A percentile compares a stretch with the other conserved stretches of the same genome.
Evolutionary conservation across 2,888 invertebrate species (phyloP).

Genomic region (Polydrusus pterygomalis): DNA sequence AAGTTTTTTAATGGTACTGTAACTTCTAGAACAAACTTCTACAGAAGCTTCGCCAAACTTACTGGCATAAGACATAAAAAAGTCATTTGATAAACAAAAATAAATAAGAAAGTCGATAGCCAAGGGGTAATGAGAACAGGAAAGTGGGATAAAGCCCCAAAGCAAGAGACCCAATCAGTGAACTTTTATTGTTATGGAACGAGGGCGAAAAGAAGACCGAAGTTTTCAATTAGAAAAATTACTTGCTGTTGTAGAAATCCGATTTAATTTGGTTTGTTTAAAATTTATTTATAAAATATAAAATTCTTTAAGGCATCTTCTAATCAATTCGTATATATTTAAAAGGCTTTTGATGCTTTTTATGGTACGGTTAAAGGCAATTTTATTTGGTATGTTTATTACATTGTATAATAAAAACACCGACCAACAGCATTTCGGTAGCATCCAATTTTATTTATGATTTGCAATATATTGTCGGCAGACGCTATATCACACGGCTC

Average conservation of each 20-base stretch:
- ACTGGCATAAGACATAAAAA: conserved; percentile 4
- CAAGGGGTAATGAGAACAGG: conserved; percentile 20
- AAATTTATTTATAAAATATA: conserved; percentile 16
- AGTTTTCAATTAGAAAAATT: conserved; percentile 29
- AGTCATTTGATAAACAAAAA: conserved; percentile 34
- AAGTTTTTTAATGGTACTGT: not conserved
- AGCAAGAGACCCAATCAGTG: conserved; percentile 35
- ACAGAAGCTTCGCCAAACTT: not conserved
- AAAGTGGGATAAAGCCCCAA: conserved; percentile 34
- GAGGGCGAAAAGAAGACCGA: conserved; percentile 8
- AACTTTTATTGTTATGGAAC: conserved; percentile 37
- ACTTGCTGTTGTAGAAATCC: not conserved
- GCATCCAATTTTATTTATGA: too few species aligned
- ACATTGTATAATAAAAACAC: too few species aligned
- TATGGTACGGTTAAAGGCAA: not conserved
- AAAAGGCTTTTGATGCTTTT: not conserved
- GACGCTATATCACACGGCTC: too few species aligned
- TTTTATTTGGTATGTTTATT: not conserved
- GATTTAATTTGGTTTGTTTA: not conserved
- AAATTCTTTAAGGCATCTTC: conserved; percentile 11
- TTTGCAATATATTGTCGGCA: too few species aligned
- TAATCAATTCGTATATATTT: not conserved
- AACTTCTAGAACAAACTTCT: conserved; percentile 3
- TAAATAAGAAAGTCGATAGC: conserved; percentile 35
- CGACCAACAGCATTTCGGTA: too few species aligned